phyloP scores from a whole-genome alignment of 2,113 vertebrate genomes.

The Scomber colias region DNA sequence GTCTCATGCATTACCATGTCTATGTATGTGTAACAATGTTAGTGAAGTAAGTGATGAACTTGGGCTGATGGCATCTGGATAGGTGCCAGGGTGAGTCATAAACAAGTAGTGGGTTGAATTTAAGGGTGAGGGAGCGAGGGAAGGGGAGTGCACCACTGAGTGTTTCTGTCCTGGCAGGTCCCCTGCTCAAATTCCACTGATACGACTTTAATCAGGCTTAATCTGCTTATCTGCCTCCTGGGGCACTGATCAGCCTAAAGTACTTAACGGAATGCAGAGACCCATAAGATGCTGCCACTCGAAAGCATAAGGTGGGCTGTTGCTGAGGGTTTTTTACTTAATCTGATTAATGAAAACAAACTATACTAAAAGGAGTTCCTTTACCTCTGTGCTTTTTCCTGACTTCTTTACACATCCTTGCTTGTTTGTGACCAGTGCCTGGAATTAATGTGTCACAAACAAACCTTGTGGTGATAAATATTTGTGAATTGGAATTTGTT shows the following conservation, averaged over 20 bases:
- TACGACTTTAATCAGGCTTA: slow-evolving; percentile 89
- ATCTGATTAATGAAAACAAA: slow-evolving; percentile 82
- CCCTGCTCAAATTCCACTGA: slow-evolving; percentile 85
- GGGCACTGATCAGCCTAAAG: slow-evolving; percentile 83
- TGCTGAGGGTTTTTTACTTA: slow-evolving; percentile 68
- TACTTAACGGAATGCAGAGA: slow-evolving; percentile 84
- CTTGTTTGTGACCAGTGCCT: background rate
- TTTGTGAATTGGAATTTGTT: background rate
- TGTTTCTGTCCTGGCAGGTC: slow-evolving; percentile 84
- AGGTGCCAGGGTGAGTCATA: slow-evolving; percentile 80
- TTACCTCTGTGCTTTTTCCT: slow-evolving; percentile 4
- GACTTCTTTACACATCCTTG: background rate
- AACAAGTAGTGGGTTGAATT: slow-evolving; percentile 70
- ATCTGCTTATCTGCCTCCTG: slow-evolving; percentile 87
- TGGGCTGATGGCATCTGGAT: slow-evolving; percentile 82
- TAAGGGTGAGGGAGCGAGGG: slow-evolving; percentile 53
- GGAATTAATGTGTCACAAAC: background rate
- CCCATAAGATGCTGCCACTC: slow-evolving; percentile 78
- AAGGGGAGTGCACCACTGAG: slow-evolving; percentile 58
- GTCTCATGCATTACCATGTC: slow-evolving; percentile 16
- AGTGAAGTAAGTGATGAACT: slow-evolving; percentile 75
- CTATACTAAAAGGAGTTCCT: slow-evolving; percentile 59
- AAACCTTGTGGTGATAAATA: background rate
- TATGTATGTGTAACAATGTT: slow-evolving; percentile 41
- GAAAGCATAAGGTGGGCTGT: slow-evolving; percentile 77